A percentile compares a stretch with the other conserved stretches of the same genome.
Evolutionary conservation across 1,140 invertebrate species (phyloP).

Genomic region (Temnothorax nylanderi): DNA sequence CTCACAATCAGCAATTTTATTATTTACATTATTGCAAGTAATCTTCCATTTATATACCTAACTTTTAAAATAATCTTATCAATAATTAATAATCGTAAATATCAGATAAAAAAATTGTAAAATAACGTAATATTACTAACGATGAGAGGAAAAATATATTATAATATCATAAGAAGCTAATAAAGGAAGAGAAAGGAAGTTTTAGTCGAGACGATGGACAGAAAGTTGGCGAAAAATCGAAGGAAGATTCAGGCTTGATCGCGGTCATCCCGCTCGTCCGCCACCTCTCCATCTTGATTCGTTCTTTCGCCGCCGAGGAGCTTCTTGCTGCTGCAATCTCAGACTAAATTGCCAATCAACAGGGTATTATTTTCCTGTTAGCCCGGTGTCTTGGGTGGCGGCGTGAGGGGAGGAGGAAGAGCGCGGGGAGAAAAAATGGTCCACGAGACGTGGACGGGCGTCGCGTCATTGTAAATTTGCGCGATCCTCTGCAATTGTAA

Average conservation of each 20-base stretch:
- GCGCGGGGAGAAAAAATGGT: background rate
- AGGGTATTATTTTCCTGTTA: slow-evolving; percentile 83
- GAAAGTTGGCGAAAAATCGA: slow-evolving; percentile 31
- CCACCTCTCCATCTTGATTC: slow-evolving; percentile 37
- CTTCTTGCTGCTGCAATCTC: slow-evolving; percentile 79
- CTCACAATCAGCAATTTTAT: background rate
- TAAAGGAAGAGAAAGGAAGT: background rate
- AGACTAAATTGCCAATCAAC: slow-evolving; percentile 83
- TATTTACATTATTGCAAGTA: background rate
- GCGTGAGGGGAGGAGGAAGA: background rate
- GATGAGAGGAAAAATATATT: background rate
- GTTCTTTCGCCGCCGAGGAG: slow-evolving; percentile 67
- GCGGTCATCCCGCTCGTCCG: slow-evolving; percentile 23
- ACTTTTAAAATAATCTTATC: background rate
- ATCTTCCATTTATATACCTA: background rate
- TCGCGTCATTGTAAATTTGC: slow-evolving; percentile 22
- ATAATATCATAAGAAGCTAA: background rate
- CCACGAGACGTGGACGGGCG: slow-evolving; percentile 9
- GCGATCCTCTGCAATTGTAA: background rate
- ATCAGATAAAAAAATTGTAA: background rate
- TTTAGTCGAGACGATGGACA: slow-evolving; percentile 17
- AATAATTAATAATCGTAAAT: background rate
- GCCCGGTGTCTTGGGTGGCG: slow-evolving; percentile 33
- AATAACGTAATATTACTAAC: background rate
- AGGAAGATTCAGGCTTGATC: slow-evolving; percentile 62